phyloP scores from a whole-genome alignment of 2,113 vertebrate species.

The Amphiprion ocellaris region DNA sequence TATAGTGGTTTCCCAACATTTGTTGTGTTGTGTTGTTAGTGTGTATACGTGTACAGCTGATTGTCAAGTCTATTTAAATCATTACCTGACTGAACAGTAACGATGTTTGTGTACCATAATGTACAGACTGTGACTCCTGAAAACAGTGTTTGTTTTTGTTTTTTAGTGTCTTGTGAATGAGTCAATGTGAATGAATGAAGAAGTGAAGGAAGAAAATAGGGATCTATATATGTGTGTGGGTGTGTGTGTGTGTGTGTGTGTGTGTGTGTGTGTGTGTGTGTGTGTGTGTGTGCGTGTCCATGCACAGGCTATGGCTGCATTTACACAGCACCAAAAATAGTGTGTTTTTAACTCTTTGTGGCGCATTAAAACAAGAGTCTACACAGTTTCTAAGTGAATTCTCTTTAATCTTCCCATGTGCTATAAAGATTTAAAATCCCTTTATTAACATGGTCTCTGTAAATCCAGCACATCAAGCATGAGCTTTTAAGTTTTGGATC shows the following conservation, averaged over 20 bases:
- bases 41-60: slow-evolving; percentile 72
- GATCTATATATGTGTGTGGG: slow-evolving; percentile 15
- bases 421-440: slow-evolving; percentile 34
- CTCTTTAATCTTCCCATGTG: slow-evolving; percentile 27
- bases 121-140: slow-evolving; percentile 70
- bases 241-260: background rate
- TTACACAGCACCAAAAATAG: slow-evolving; percentile 58
- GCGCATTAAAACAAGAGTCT: slow-evolving; percentile 32
- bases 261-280: slow-evolving; percentile 8
- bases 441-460: slow-evolving; percentile 46
- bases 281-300: slow-evolving; percentile 42
- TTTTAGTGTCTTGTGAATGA: slow-evolving; percentile 60
- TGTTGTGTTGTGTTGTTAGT: slow-evolving; percentile 66
- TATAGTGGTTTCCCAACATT: slow-evolving; percentile 53
- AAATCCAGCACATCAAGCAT: slow-evolving; percentile 66
- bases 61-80: slow-evolving; percentile 71
- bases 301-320: slow-evolving; percentile 56
- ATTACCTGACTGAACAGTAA: slow-evolving; percentile 60
- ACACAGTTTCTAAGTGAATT: background rate
- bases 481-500: slow-evolving; percentile 71
- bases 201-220: slow-evolving; percentile 35
- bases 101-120: slow-evolving; percentile 71
- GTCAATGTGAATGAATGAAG: slow-evolving; percentile 60
- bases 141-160: slow-evolving; percentile 47
- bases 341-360: slow-evolving; percentile 50